A percentile compares a stretch with the other conserved stretches of the same genome.
phyloP scores from a whole-genome alignment of 2,113 vertebrate genomes.

The Macrotis lagotis region DNA sequence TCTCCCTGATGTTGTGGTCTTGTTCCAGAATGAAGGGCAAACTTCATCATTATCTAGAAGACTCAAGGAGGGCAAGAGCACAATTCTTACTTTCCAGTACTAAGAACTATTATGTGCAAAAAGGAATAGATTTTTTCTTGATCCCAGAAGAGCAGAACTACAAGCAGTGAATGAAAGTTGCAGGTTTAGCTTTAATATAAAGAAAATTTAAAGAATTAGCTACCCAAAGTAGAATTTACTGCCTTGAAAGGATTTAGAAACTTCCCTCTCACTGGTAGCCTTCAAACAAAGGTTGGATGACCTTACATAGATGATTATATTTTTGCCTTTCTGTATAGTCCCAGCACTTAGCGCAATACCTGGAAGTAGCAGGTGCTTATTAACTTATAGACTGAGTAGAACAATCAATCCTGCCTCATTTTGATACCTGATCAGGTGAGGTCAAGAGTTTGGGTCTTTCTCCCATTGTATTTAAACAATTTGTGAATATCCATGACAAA shows the following conservation, averaged over 20 bases:
- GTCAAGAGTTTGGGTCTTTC: conserved; percentile 5
- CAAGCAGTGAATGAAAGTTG: neutral
- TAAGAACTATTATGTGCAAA: neutral
- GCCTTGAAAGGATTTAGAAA: neutral
- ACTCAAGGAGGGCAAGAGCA: neutral
- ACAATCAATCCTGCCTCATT: neutral
- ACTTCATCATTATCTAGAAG: no score
- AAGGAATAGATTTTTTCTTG: neutral
- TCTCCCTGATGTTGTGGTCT: no score
- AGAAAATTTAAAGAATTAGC: neutral
- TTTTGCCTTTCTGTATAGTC: no score
- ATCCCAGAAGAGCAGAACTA: neutral
- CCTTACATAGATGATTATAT: no score
- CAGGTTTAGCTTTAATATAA: neutral
- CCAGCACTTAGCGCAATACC: neutral
- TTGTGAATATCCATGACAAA: no score
- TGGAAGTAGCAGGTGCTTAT: neutral
- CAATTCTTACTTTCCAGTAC: neutral
- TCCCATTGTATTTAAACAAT: no score
- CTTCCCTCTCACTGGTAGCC: no score
- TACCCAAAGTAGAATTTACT: neutral
- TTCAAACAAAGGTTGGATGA: no score
- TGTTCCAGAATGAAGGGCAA: no score
- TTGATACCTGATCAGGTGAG: conserved; percentile 28
- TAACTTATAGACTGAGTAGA: neutral